Evolutionary conservation across 2,113 vertebrate genomes (phyloP).

Genomic region (Mystacornis crossleyi): DNA sequence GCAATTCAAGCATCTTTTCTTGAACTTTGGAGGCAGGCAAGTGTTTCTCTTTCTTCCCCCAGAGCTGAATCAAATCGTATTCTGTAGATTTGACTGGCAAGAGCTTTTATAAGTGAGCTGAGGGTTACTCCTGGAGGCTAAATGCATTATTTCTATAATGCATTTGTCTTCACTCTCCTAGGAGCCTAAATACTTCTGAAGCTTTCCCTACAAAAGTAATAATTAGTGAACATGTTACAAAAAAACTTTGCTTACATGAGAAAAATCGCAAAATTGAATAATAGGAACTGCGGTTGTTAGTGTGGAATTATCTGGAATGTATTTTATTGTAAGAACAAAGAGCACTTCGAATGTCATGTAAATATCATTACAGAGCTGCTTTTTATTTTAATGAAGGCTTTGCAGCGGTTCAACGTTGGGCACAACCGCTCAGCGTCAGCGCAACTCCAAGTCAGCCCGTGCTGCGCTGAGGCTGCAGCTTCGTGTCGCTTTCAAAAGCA

Average conservation of each 20-base stretch:
- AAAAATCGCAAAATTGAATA: constrained; percentile 49
- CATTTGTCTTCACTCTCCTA: constrained; percentile 62
- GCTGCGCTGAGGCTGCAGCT: neutral
- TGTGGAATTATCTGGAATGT: constrained; percentile 70
- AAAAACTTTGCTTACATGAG: constrained; percentile 41
- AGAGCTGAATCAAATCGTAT: constrained; percentile 71
- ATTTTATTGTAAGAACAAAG: constrained; percentile 76
- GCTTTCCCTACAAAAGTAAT: constrained; percentile 69
- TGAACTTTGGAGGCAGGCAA: constrained; percentile 76
- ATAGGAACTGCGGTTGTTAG: constrained; percentile 19
- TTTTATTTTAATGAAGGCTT: constrained; percentile 63
- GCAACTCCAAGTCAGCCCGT: neutral
- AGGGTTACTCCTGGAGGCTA: constrained; percentile 72
- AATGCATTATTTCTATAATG: constrained; percentile 76
- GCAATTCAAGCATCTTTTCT: constrained; percentile 69
- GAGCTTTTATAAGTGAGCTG: constrained; percentile 70
- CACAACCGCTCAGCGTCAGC: neutral
- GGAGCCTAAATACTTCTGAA: constrained; percentile 72
- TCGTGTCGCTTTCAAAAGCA: neutral
- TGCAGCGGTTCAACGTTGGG: constrained; percentile 19
- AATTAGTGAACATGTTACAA: constrained; percentile 68
- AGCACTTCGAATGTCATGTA: constrained; percentile 72
- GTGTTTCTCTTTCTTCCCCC: constrained; percentile 67
- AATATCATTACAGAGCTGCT: constrained; percentile 73
- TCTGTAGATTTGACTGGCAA: constrained; percentile 77